Evolutionary conservation across 1,140 invertebrate species (phyloP).

Genomic region (Glomeris maerens): DNA sequence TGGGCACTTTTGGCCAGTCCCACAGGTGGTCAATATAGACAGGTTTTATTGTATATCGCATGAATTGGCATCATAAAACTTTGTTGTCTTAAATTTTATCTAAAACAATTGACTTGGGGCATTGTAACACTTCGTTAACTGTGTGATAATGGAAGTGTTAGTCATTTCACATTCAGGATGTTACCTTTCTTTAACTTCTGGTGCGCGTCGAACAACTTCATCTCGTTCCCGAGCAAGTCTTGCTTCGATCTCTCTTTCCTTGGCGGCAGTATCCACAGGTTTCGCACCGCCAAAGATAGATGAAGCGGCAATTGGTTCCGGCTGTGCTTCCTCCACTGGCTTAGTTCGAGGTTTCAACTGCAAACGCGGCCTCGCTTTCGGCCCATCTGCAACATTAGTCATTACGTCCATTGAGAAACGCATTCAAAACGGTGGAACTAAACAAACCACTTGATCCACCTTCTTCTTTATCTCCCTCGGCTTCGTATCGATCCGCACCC

Average conservation of each 20-base stretch:
- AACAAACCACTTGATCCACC: constrained; percentile 23
- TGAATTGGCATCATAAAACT: too few relatives aligned
- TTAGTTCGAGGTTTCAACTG: constrained; percentile 55
- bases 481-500: neutral
- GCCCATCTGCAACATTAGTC: constrained; percentile 19
- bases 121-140: neutral
- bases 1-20: too few relatives aligned
- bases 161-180: neutral
- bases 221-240: constrained; percentile 39
- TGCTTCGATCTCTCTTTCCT: constrained; percentile 49
- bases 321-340: constrained; percentile 37
- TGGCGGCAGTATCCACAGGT: constrained; percentile 79
- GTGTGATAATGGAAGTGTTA: neutral
- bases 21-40: too few relatives aligned
- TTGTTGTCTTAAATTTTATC: neutral
- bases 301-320: constrained; percentile 31
- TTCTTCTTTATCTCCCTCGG: constrained; percentile 18
- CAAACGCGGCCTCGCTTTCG: constrained; percentile 51
- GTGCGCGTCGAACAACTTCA: constrained; percentile 16
- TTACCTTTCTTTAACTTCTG: constrained; percentile 19
- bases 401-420: neutral
- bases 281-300: constrained; percentile 83
- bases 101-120: neutral
- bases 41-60: neutral
- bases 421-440: neutral